phyloP scores from a whole-genome alignment of 2,888 invertebrate species.

The Pollenia labialis region DNA sequence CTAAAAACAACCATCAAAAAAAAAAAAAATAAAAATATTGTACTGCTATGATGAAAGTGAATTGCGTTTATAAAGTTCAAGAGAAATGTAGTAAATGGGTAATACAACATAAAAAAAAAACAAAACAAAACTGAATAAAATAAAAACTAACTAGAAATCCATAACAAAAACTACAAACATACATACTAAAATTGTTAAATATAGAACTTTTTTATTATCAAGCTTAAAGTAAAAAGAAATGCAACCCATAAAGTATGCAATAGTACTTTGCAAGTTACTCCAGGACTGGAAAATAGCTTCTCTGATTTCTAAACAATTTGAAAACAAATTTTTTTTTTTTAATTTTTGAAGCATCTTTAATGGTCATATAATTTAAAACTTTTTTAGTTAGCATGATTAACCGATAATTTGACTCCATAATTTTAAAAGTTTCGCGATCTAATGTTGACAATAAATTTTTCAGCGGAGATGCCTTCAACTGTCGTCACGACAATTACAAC shows the following conservation, averaged over 20 bases:
- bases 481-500: too few relatives aligned
- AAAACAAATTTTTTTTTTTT: too few relatives aligned
- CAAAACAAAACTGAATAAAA: constrained; percentile 33
- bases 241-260: constrained; percentile 69
- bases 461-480: too few relatives aligned
- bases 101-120: constrained; percentile 33
- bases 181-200: constrained; percentile 43
- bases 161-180: constrained; percentile 60
- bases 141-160: constrained; percentile 52
- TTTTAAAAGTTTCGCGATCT: too few relatives aligned
- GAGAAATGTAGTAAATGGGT: constrained; percentile 57
- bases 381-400: too few relatives aligned
- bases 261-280: constrained; percentile 47
- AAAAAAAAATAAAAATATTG: constrained; percentile 45
- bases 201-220: constrained; percentile 37
- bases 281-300: too few relatives aligned
- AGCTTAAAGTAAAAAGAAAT: constrained; percentile 45
- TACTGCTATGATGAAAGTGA: constrained; percentile 70
- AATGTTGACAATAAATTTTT: too few relatives aligned
- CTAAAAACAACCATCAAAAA: constrained; percentile 3
- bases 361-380: too few relatives aligned
- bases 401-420: too few relatives aligned
- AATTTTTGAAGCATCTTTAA: too few relatives aligned
- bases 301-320: too few relatives aligned
- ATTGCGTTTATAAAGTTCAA: constrained; percentile 72